phyloP scores from a whole-genome alignment of 2,797 vertebrate genomes.

The Cryptoblepharus egeriae region DNA sequence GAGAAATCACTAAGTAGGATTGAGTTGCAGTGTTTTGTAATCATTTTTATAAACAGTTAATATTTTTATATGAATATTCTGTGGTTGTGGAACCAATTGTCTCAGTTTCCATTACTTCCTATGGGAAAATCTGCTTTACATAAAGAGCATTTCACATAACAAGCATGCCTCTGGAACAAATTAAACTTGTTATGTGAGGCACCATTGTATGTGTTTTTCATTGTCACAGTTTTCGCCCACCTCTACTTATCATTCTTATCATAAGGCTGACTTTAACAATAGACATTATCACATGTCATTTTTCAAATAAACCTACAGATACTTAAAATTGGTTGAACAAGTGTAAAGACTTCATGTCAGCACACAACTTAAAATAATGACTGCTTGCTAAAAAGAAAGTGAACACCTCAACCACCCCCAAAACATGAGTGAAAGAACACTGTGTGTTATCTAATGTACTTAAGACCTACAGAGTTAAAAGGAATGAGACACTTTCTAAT shows the following conservation, averaged over 20 bases:
- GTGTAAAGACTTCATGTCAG: slow-evolving; percentile 7
- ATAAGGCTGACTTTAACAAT: not conserved
- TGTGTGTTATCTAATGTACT: not conserved
- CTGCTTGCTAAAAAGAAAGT: not conserved
- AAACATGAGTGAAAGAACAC: not conserved
- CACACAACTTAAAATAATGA: slow-evolving; percentile 28
- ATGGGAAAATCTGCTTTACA: too few relatives aligned
- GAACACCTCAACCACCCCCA: not conserved
- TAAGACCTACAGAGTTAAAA: slow-evolving; percentile 1
- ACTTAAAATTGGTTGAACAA: slow-evolving; percentile 8
- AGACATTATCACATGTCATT: slow-evolving; percentile 19
- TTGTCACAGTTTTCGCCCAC: too few relatives aligned
- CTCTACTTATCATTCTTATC: not conserved
- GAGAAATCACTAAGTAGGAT: too few relatives aligned
- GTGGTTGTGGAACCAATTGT: too few relatives aligned
- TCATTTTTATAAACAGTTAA: too few relatives aligned
- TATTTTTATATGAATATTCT: too few relatives aligned
- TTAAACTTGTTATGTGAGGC: too few relatives aligned
- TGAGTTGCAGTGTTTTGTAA: too few relatives aligned
- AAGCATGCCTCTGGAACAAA: too few relatives aligned
- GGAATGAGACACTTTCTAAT: slow-evolving; percentile 16
- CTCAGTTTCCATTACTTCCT: too few relatives aligned
- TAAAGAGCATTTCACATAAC: too few relatives aligned
- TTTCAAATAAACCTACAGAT: slow-evolving; percentile 27
- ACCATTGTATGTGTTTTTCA: too few relatives aligned